phyloP scores from a whole-genome alignment of 2,888 invertebrate species.

The Catocala fraxini region DNA sequence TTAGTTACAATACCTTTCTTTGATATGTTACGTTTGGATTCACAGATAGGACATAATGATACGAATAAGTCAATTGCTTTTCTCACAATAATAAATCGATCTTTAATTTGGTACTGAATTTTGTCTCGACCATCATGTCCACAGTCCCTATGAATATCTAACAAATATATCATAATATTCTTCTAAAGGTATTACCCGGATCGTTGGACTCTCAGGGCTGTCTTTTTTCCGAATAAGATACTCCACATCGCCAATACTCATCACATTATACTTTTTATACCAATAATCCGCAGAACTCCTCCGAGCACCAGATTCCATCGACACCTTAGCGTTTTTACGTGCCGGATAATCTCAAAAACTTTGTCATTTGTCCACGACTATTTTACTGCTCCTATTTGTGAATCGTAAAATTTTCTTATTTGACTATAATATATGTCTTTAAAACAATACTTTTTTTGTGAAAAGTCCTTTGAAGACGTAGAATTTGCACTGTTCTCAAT shows the following conservation, averaged over 20 bases:
- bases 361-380: too few relatives aligned
- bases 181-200: background rate
- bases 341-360: too few relatives aligned
- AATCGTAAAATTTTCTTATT: too few relatives aligned
- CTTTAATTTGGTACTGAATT: background rate
- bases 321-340: too few relatives aligned
- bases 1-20: slow-evolving; percentile 46
- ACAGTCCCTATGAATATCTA: background rate
- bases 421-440: too few relatives aligned
- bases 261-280: background rate
- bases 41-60: slow-evolving; percentile 36
- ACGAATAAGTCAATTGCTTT: background rate
- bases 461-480: too few relatives aligned
- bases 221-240: background rate
- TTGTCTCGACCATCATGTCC: background rate
- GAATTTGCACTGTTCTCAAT: too few relatives aligned
- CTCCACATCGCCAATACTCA: background rate
- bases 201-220: background rate
- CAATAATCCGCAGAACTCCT: background rate
- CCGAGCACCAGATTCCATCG: background rate
- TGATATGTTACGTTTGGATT: slow-evolving; percentile 35
- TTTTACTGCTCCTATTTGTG: too few relatives aligned
- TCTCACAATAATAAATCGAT: background rate
- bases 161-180: background rate
- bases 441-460: too few relatives aligned